Base-by-base conservation (phyloP, 1,140 invertebrate genomes). In the Dreissena rostriformis region DNA sequence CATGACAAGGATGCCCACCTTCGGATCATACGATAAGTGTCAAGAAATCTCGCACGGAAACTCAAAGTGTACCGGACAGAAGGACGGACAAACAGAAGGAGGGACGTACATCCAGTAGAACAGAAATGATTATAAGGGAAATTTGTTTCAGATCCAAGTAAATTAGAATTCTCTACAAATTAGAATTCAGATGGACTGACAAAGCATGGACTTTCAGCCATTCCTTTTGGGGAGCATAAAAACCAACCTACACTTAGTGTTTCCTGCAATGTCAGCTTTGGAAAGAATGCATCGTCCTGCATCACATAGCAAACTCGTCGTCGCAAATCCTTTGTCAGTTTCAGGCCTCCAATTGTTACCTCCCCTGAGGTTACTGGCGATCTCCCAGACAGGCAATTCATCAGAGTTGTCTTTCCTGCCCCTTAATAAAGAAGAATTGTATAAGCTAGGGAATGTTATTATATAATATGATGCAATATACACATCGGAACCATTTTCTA, bases 251-350 rank as follows among this genome's bases (percentile, higher is more conserved):
- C 96, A 92, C 96, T 95, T 73, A 97, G 94, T 0, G 97, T 97
- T 93, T 97, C 96, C 77, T 96, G 94, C 22, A 97, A 94, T 0
- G 96, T 97, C 82, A 97, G 94, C 91, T 96, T 96, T 11, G 96
- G 95, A 91, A 97, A 97, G 93, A 97, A 97, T 81, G 97, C 95
- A 90, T 97, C 97, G 90, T 97, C 96, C 91, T 97, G 97, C 61
- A 97, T 94, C 24, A 97, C 97, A 92, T 97, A 97, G 86, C 96
- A 96, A 77, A 97, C 97, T 88, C 95, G 95, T 79, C 96, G 93
- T 79, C 96, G 95, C 94, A 96, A 96, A 88, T 96, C 93, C 89
- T 97, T 97, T 84, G 95, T 96, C 29, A 97, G 92, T n/a, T 95
- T 94, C 80, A 96, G 95, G 11, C 96, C 95, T 92, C 97, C 97